Evolutionary conservation across 2,113 vertebrate species (phyloP).

Genomic region (Nerophis ophidion): DNA sequence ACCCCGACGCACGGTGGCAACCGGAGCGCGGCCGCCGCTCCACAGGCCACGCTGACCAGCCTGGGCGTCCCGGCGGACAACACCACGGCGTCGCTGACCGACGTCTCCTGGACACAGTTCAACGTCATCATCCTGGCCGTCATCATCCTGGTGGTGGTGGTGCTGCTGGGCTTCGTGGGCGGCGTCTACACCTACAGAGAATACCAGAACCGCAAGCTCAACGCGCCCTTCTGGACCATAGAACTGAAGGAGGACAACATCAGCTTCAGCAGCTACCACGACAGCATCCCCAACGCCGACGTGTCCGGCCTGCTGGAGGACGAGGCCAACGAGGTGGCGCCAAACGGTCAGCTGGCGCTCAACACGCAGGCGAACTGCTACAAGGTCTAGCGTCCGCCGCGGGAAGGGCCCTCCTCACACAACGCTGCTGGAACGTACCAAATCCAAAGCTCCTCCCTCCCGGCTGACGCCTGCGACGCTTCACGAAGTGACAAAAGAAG

Average conservation of each 20-base stretch:
- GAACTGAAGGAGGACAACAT: conserved; percentile 99
- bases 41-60: conserved; percentile 71
- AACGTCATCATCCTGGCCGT: conserved; percentile 94
- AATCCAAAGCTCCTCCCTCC: conserved; percentile 52
- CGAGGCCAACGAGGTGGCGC: conserved; percentile 83
- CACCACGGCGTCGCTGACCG: conserved; percentile 79
- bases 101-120: conserved; percentile 97
- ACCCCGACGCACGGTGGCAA: conserved; percentile 45
- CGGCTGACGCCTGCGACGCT: conserved; percentile 17
- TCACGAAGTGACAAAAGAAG: conserved; percentile 11
- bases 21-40: conserved; percentile 56
- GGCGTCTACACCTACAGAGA: conserved; percentile 94
- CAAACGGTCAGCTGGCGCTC: conserved; percentile 89
- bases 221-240: conserved; percentile 99
- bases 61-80: conserved; percentile 80
- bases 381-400: conserved; percentile 73
- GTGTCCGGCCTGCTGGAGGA: conserved; percentile 91
- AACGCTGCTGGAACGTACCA: conserved; percentile 60
- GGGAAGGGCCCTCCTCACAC: conserved; percentile 20
- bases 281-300: conserved; percentile 95
- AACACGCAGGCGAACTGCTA: conserved; percentile 81
- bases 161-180: conserved; percentile 92
- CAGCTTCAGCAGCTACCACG: conserved; percentile 98
- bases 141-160: conserved; percentile 89
- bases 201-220: conserved; percentile 95